Base-by-base conservation (phyloP, 2,888 invertebrate genomes). In the Rhagonycha fulva region DNA sequence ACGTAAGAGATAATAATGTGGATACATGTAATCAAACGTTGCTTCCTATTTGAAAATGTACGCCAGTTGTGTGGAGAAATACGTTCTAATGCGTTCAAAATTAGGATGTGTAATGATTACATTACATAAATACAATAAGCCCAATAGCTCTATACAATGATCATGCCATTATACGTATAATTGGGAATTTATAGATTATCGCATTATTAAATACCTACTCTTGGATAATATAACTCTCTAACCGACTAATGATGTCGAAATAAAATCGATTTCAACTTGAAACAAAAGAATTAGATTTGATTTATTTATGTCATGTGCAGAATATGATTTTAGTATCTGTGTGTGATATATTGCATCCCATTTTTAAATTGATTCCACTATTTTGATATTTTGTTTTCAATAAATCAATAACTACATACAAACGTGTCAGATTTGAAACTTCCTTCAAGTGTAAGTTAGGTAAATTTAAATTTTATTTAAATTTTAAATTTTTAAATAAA, bases 181-280 rank as follows among this genome's bases (percentile, higher is more conserved):
- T 47, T 47, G 47, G n/a, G 47, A 47, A 63, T 66, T 62, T 70
- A 62, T 47, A 47, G 47, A 47, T 47, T 47, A 47, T 66, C 26
- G 62, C 30, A 62, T 26, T 62, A 62, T 23, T 66, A 66, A 66
- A 61, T 62, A 62, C 62, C 62, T 70, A 5, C 70, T 28, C 62
- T 24, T 70, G 70, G 61, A 62, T 62, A 68, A 70, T 62, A 70
- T 62, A 70, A 32, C 70, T n/a, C 47, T 47, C 47, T 47, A 47
- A 7, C n/a, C 47, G 5, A 12, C 47, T 47, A 47, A 47, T 47
- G 47, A 47, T 47, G 47, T 47, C 47, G 47, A 47, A 47, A 47
- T 47, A 47, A 47, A 47, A 47, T n/a, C 47, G 47, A 47, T 47
- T 47, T 47, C 47, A 47, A 66, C 63, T 66, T n/a, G 63, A 66